Conservation (phyloP, 2,888 invertebrate species). For the Artemia sinica region DNA sequence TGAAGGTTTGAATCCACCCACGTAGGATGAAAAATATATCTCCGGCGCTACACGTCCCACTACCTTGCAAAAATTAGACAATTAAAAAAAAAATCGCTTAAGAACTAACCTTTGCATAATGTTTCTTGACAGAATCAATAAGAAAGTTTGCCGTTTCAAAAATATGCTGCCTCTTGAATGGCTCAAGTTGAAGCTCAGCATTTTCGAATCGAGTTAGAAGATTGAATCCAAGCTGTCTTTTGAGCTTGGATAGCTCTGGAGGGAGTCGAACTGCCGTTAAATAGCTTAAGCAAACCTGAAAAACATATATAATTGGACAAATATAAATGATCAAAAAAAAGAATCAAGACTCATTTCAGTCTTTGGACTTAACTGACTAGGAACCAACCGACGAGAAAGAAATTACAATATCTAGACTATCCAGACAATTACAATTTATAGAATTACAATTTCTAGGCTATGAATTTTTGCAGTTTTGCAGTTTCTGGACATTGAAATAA, state of each 20-base stretch:
- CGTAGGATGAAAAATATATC: too few relatives aligned
- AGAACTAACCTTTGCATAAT: slow-evolving; percentile 55
- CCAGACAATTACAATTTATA: too few relatives aligned
- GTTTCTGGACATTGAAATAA: too few relatives aligned
- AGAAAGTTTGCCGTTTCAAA: slow-evolving; percentile 80
- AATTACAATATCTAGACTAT: too few relatives aligned
- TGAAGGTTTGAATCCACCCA: too few relatives aligned
- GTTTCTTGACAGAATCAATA: slow-evolving; percentile 57
- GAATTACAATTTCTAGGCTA: too few relatives aligned
- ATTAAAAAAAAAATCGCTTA: background rate
- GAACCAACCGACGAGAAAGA: too few relatives aligned
- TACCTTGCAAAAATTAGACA: slow-evolving; percentile 17
- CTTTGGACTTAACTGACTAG: too few relatives aligned
- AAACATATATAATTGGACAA: slow-evolving; percentile 12
- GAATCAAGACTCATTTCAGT: too few relatives aligned
- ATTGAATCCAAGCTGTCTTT: slow-evolving; percentile 66
- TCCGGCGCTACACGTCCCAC: background rate
- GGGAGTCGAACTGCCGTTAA: slow-evolving; percentile 68
- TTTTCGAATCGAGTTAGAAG: slow-evolving; percentile 82
- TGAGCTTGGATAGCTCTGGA: slow-evolving; percentile 54
- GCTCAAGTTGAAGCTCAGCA: slow-evolving; percentile 76
- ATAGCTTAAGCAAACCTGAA: slow-evolving; percentile 67
- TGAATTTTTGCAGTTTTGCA: too few relatives aligned
- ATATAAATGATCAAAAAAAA: too few relatives aligned
- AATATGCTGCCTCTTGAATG: slow-evolving; percentile 66